A percentile compares a stretch with the other conserved stretches of the same genome.
phyloP scores from a whole-genome alignment of 2,113 vertebrate species.

The Boulengeromyrus knoepffleri region DNA sequence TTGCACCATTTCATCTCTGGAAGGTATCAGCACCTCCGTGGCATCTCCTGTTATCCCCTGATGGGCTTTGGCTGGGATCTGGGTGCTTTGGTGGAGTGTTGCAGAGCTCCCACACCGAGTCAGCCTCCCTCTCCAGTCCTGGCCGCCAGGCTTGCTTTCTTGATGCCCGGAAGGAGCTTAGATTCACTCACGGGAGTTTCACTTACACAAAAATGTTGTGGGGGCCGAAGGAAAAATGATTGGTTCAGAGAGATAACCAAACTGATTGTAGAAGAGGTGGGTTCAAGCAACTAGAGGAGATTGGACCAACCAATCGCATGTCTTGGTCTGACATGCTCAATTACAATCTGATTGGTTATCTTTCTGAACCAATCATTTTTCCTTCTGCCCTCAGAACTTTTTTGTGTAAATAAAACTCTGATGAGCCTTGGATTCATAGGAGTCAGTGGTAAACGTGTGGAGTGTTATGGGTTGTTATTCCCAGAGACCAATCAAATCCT shows the following conservation, averaged over 20 bases:
- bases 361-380: no score
- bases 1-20: conserved; percentile 32
- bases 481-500: background rate
- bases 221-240: no score
- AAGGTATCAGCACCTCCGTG: background rate
- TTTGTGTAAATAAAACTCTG: no score
- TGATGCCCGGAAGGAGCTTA: background rate
- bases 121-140: conserved; percentile 28
- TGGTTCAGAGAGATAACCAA: no score
- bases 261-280: no score
- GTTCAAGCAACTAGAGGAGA: no score
- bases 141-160: background rate
- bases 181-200: background rate
- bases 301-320: no score
- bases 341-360: no score
- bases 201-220: no score
- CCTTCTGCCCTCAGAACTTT: no score
- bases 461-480: background rate
- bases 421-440: background rate
- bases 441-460: background rate
- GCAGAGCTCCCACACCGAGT: conserved; percentile 17
- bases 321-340: no score
- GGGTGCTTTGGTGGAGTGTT: conserved; percentile 39
- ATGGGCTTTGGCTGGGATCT: conserved; percentile 32
- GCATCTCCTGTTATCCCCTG: background rate